A percentile compares a stretch with the other conserved stretches of the same genome.
phyloP scores from a whole-genome alignment of 2,888 invertebrate species.

The Orthosia cruda region DNA sequence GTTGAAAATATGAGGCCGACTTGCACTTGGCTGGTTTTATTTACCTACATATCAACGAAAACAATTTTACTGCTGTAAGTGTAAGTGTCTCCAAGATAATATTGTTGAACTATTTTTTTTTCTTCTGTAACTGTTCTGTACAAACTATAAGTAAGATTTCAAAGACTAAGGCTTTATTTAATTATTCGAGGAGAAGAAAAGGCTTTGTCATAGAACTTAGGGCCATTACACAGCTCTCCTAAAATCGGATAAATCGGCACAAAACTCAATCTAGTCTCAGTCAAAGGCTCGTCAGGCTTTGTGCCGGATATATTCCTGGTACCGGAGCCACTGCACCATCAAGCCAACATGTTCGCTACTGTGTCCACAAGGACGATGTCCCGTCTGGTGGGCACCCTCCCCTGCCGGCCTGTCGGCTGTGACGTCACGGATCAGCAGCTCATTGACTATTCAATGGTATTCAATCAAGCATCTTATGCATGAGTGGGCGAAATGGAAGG shows the following conservation, averaged over 20 bases:
- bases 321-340: neutral
- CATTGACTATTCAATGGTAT: slow-evolving; percentile 58
- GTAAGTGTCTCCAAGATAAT: neutral
- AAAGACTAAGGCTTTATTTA: too few relatives aligned
- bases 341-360: slow-evolving; percentile 11
- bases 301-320: neutral
- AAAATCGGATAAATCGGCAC: neutral
- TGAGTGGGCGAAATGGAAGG: neutral
- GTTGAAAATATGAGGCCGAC: too few relatives aligned
- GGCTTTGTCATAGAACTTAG: neutral
- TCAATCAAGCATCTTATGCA: slow-evolving; percentile 48
- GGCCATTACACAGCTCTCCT: neutral
- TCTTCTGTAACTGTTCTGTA: neutral
- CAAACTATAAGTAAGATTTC: neutral
- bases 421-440: slow-evolving; percentile 42
- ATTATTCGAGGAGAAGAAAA: too few relatives aligned
- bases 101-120: neutral
- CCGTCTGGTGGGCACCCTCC: slow-evolving; percentile 3
- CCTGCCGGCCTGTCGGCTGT: neutral
- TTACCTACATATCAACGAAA: too few relatives aligned
- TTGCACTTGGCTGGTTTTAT: too few relatives aligned
- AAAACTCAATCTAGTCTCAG: slow-evolving; percentile 13
- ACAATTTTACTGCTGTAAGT: neutral
- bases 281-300: neutral
- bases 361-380: neutral